phyloP scores from a whole-genome alignment of 2,888 invertebrate genomes.

The Gasteruption jaculator region DNA sequence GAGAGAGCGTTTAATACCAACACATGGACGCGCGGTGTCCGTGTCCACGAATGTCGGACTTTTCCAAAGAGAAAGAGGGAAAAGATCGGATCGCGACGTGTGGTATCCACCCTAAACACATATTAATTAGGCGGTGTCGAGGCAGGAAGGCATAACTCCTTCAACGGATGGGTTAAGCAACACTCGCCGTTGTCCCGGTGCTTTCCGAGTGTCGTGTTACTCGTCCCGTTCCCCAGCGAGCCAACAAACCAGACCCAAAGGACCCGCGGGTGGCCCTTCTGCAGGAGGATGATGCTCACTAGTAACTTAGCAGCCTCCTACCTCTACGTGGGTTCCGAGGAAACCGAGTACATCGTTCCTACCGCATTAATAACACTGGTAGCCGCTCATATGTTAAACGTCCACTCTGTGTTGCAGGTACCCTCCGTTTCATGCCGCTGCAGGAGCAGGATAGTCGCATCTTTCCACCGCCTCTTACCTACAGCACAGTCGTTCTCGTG shows the following conservation, averaged over 20 bases:
- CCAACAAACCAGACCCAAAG: constrained; percentile 16
- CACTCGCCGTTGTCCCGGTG: constrained; percentile 24
- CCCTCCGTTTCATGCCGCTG: constrained; percentile 25
- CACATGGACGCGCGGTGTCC: too few relatives aligned
- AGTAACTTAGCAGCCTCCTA: too few relatives aligned
- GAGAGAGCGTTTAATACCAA: too few relatives aligned
- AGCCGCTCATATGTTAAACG: constrained; percentile 52
- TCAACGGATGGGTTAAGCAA: constrained; percentile 25
- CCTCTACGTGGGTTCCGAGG: constrained; percentile 34
- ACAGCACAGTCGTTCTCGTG: constrained; percentile 31
- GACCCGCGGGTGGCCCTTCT: constrained; percentile 43
- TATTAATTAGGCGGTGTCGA: constrained; percentile 39
- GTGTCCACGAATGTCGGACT: too few relatives aligned
- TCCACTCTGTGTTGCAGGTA: constrained; percentile 42
- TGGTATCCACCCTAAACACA: constrained; percentile 38
- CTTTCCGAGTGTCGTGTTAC: constrained; percentile 46
- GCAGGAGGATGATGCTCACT: too few relatives aligned
- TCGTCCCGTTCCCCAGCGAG: constrained; percentile 17
- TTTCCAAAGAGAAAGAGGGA: too few relatives aligned
- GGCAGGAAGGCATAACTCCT: constrained; percentile 43
- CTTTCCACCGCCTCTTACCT: constrained; percentile 29
- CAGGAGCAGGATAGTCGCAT: constrained; percentile 23
- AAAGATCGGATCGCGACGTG: constrained; percentile 21
- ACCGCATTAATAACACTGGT: constrained; percentile 51
- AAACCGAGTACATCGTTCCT: constrained; percentile 44